Evolutionary conservation across 2,888 invertebrate genomes (phyloP).

Genomic region (Lasioglossum pauxillum): DNA sequence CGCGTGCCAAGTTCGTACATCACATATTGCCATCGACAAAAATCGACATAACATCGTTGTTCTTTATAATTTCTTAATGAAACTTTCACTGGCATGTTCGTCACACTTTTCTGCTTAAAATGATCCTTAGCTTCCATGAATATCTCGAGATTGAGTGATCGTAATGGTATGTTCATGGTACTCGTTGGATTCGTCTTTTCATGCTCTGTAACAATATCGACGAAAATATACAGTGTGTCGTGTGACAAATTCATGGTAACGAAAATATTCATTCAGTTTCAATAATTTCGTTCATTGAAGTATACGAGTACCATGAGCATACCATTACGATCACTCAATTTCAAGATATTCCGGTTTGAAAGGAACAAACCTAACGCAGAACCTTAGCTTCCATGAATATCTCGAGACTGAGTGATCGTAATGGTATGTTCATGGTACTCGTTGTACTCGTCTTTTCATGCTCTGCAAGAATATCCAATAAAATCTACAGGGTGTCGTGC

Average conservation of each 20-base stretch:
- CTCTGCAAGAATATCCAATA: not conserved
- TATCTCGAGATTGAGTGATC: not conserved
- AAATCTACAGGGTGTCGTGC: not conserved
- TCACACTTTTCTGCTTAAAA: not conserved
- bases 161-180: not conserved
- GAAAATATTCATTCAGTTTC: too few species aligned
- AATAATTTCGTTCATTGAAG: too few species aligned
- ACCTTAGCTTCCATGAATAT: not conserved
- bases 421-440: not conserved
- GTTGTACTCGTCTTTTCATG: not conserved
- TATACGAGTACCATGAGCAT: not conserved
- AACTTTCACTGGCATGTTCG: accelerated
- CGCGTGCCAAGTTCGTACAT: not conserved
- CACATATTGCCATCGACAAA: not conserved
- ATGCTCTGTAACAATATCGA: not conserved
- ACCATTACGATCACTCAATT: not conserved
- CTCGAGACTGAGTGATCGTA: not conserved
- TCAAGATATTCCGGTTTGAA: not conserved
- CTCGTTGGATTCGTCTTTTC: not conserved
- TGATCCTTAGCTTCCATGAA: too few species aligned
- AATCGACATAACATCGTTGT: not conserved
- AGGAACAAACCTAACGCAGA: not conserved
- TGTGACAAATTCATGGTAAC: not conserved
- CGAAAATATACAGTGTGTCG: not conserved
- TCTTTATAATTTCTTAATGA: not conserved